These are phyloP conservation scores for Naja naja DNA, from an alignment of 2,113 vertebrate genomes.

Conservation along the genomic window DNA sequence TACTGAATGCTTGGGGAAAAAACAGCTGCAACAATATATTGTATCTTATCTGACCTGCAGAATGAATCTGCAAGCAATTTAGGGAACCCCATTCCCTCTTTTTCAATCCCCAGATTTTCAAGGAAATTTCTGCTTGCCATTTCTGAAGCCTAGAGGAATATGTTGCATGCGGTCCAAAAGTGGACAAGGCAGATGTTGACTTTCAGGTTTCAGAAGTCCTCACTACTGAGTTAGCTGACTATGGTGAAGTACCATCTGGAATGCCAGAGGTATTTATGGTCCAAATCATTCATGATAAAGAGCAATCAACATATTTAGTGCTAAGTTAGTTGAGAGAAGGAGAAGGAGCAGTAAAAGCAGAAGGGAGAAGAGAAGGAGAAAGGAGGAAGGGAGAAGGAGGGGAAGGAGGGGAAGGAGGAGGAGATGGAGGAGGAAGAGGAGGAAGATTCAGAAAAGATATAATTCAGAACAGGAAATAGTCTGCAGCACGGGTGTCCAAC, in stretches of 20 bases:
- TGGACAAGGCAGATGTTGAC: background rate
- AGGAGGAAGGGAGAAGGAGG: background rate
- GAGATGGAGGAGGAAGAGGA: no score
- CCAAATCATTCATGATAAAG: background rate
- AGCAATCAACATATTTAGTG: background rate
- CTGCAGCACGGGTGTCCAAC: background rate
- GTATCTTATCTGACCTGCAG: background rate
- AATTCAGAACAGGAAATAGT: background rate
- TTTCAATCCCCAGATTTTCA: background rate
- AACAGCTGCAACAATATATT: background rate
- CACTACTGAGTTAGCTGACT: no score
- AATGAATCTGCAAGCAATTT: background rate
- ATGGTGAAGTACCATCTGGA: no score
- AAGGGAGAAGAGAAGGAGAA: background rate
- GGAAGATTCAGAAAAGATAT: background rate
- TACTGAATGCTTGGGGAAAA: background rate
- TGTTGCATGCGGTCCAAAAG: background rate
- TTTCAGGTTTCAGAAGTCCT: background rate
- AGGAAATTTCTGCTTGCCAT: background rate
- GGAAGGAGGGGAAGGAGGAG: background rate
- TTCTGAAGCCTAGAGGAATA: background rate
- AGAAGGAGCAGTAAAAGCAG: background rate
- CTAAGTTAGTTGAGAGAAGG: background rate
- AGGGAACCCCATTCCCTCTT: no score
- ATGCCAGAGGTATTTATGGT: background rate